Conservation (phyloP, 2,888 invertebrate genomes). For the Synergus japonicus region DNA sequence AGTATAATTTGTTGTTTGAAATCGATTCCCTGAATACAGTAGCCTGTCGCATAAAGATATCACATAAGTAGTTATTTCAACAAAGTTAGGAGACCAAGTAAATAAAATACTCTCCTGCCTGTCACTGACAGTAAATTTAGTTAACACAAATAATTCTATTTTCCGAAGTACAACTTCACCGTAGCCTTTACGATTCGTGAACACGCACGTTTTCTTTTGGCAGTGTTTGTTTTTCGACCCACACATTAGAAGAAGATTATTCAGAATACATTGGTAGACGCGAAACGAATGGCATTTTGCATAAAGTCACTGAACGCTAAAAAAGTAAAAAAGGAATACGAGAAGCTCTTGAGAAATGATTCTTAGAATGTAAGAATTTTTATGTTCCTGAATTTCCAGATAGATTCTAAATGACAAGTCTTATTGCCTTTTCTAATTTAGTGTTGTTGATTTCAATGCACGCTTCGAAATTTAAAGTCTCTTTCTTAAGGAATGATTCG, state of each 20-base stretch:
- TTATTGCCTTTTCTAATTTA: background rate
- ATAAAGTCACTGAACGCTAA: background rate
- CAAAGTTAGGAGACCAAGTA: slow-evolving; percentile 28
- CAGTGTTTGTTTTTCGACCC: slow-evolving; percentile 35
- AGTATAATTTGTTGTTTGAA: slow-evolving; percentile 5
- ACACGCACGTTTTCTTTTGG: slow-evolving; percentile 23
- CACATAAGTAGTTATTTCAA: slow-evolving; percentile 30
- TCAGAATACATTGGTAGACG: slow-evolving; percentile 22
- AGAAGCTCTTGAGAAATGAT: background rate
- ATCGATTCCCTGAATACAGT: background rate
- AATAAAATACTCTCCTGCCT: slow-evolving; percentile 17
- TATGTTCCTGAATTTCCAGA: slow-evolving; percentile 3
- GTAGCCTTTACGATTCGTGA: slow-evolving; percentile 28
- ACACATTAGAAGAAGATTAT: slow-evolving; percentile 14
- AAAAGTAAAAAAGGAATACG: background rate
- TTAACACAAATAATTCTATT: slow-evolving; percentile 35
- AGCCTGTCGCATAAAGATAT: slow-evolving; percentile 1
- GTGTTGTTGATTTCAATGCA: background rate
- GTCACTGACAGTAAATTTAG: slow-evolving; percentile 32
- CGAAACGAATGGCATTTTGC: slow-evolving; percentile 24
- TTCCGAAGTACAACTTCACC: slow-evolving; percentile 7
- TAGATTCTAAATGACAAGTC: background rate
- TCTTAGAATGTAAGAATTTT: background rate
- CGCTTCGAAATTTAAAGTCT: background rate
- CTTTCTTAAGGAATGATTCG: background rate